Conservation (phyloP, 2,113 vertebrate genomes). For the Phocoena phocoena region DNA sequence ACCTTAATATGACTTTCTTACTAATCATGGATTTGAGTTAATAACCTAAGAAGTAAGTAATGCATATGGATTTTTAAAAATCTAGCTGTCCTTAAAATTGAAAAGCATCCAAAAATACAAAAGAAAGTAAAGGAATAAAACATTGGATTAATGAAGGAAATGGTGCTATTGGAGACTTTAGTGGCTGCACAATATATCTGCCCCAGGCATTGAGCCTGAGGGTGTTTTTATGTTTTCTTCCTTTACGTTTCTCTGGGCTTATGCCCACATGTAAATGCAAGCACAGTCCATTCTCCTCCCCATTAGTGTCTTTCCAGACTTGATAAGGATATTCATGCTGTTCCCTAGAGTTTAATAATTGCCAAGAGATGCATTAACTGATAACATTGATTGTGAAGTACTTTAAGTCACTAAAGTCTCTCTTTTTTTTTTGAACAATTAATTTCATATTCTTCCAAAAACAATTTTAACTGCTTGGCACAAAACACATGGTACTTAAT, state of each 20-base stretch:
- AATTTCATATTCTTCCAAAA: slow-evolving; percentile 60
- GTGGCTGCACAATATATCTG: neutral
- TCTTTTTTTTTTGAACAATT: slow-evolving; percentile 38
- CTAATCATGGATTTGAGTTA: slow-evolving; percentile 16
- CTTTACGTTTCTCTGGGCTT: slow-evolving; percentile 21
- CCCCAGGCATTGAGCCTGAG: neutral
- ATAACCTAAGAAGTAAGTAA: slow-evolving; percentile 33
- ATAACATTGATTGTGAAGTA: slow-evolving; percentile 50
- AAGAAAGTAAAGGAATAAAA: neutral
- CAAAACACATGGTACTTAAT: slow-evolving; percentile 55
- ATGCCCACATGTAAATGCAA: slow-evolving; percentile 32
- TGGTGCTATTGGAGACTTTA: neutral
- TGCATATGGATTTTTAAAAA: neutral
- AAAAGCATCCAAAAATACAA: slow-evolving; percentile 34
- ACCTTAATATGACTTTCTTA: neutral
- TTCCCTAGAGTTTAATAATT: slow-evolving; percentile 70
- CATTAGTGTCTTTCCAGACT: slow-evolving; percentile 75
- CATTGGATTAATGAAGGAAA: slow-evolving; percentile 19
- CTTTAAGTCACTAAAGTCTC: slow-evolving; percentile 38
- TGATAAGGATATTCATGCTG: slow-evolving; percentile 67
- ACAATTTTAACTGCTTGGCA: slow-evolving; percentile 51
- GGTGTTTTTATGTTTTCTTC: neutral
- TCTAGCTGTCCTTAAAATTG: neutral
- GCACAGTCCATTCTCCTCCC: neutral
- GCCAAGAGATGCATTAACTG: slow-evolving; percentile 74